Base-by-base conservation (phyloP, 1,140 invertebrate genomes). In the Heliothis virescens region DNA sequence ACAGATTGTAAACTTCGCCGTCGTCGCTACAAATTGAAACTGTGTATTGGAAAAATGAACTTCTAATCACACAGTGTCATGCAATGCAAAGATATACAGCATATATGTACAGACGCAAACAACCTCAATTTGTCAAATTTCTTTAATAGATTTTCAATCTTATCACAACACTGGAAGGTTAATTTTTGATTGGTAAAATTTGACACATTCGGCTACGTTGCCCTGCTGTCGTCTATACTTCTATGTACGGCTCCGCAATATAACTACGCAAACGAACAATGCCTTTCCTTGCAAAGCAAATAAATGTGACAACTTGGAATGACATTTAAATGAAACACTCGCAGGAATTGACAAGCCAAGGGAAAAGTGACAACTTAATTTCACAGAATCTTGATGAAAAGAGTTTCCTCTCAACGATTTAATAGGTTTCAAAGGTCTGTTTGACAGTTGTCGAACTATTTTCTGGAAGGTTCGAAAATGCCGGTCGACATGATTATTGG, bases 301-400 rank as follows among this genome's bases (percentile, higher is more conserved):
- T 65, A 53, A 65, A 75, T 62, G 41, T 62, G 73, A 53, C 74
- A 77, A 55, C 52, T 63, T 55, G 48, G 16, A 55, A 67, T 65
- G 50, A 77, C 62, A 77, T 67, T 77, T 65, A 13, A 77, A 77
- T 55, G 48, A 18, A 77, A 65, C n/a, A 47, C 29, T 67, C 48
- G 9, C 7, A 41, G 62, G 29, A 77, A 77, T 77, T 77, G 74
- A 77, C 60, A 77, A 62, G 57, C 7, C 57, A 62, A 47, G 18
- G 41, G 57, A 62, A 62, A 16, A 67, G 48, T 63, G 26, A 13
- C 62, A 53, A 55, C 53, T 75, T 75, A 48, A 48, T 75, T 75
- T 48, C 18, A 11, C 29, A n/a, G 29, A 59, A 73, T 73, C 41
- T 73, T 57, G 69, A 72, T 41, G 71, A 57, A 57, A 18, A 15